phyloP scores from a whole-genome alignment of 2,797 vertebrate genomes.

The Muscicapa comitata region DNA sequence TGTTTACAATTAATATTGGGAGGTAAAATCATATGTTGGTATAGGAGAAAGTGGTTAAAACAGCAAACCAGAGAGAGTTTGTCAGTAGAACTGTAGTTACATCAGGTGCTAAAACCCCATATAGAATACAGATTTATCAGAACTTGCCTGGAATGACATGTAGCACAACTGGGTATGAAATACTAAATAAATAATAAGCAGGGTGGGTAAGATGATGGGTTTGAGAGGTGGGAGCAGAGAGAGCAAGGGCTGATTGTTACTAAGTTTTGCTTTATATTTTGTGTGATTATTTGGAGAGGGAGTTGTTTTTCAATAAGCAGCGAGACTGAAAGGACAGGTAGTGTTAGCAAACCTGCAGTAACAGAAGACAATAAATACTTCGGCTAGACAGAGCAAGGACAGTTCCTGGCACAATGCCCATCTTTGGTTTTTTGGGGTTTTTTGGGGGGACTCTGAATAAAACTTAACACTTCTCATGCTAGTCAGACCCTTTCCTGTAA shows the following conservation, averaged over 20 bases:
- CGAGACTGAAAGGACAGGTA: slow-evolving; percentile 15
- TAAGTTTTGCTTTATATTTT: slow-evolving; percentile 12
- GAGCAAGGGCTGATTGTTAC: background rate
- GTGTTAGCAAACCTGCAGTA: slow-evolving; percentile 22
- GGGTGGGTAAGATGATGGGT: background rate
- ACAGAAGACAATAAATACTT: slow-evolving; percentile 32
- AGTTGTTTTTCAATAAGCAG: background rate
- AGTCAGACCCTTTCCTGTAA: background rate
- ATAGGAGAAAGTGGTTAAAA: background rate
- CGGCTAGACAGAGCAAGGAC: slow-evolving; percentile 12
- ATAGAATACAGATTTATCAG: background rate
- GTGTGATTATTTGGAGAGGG: background rate
- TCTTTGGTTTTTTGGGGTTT: background rate
- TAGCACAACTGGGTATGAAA: background rate
- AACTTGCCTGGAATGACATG: background rate
- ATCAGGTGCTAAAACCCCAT: background rate
- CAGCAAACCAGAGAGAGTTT: background rate
- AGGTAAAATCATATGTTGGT: background rate
- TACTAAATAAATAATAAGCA: slow-evolving; percentile 52
- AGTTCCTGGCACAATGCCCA: slow-evolving; percentile 23
- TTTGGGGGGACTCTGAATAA: background rate
- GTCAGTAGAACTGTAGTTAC: background rate
- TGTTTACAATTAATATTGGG: slow-evolving; percentile 57
- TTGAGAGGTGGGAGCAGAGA: slow-evolving; percentile 4
- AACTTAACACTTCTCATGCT: slow-evolving; percentile 46